A percentile compares a stretch with the other conserved stretches of the same genome.
Conservation (phyloP, 2,113 vertebrate genomes). For the Zosterops lateralis region DNA sequence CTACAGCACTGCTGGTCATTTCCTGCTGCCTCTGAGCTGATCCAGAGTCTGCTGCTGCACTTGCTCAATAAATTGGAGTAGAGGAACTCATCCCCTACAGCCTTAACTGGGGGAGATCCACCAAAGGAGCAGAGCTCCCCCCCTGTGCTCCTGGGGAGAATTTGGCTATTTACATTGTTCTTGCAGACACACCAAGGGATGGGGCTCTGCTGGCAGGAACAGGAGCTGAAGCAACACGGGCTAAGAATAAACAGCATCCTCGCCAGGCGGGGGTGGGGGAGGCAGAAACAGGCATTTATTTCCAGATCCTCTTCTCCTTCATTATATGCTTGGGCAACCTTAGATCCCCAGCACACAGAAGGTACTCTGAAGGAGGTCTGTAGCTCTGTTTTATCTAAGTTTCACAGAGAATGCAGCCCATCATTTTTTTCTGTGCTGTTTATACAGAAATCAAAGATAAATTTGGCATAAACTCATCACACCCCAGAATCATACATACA, state of each 20-base stretch:
- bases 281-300: constrained; percentile 30
- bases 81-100: neutral
- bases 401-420: constrained; percentile 43
- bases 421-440: constrained; percentile 44
- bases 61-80: neutral
- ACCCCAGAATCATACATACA: constrained; percentile 57
- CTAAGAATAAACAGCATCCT: constrained; percentile 42
- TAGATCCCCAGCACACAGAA: constrained; percentile 39
- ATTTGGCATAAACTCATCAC: constrained; percentile 60
- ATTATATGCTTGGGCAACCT: constrained; percentile 48
- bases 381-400: constrained; percentile 48
- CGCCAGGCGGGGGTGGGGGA: neutral
- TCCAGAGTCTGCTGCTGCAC: neutral
- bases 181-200: constrained; percentile 3
- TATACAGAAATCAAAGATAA: constrained; percentile 60
- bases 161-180: neutral
- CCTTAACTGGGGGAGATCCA: neutral
- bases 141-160: neutral
- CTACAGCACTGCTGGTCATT: neutral
- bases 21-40: constrained; percentile 18
- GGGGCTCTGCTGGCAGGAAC: neutral
- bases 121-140: neutral
- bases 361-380: constrained; percentile 35
- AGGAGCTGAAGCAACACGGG: neutral
- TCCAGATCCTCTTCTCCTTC: constrained; percentile 42